Evolutionary conservation across 2,888 invertebrate species (phyloP), one percentile per base, ranked within the genome.

Genomic region (Drosophila falleni): DNA sequence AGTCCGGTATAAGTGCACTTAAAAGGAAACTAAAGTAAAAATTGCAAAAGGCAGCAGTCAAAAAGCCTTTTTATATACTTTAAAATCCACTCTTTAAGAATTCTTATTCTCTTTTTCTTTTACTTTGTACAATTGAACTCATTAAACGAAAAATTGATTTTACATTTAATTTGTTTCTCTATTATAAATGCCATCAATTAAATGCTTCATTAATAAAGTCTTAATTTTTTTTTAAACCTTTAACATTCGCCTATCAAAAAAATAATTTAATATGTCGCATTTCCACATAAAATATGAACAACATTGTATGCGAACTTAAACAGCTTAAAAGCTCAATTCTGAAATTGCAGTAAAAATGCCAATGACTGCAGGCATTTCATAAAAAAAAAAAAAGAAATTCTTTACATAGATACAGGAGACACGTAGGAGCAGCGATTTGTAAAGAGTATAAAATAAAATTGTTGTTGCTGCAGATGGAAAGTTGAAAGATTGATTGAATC

Each of bases 401-500:
- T 23, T 31, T 19, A 55, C n/a, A 29, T 31, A 42, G 33, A 33
- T 44, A 37, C 19, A 51, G 23, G 1, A 6, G 13, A 23, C 23
- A 23, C 13, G 44, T 19, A 19, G 15, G 5, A 19, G 19, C 19
- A 42, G 19, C 29, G 29, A 16, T 19, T 29, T 54, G 19, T 44
- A 29, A 11, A 16, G 39, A 26, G 26, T 41, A 53, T 29, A 11
- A 8, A 51, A 42, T 5, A n/a, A 29, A 55, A 46, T 55, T 47
- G 37, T 58, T 29, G 26, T 42, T 53, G 33, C 16, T 16, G 16
- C 39, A n/a, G 15, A 47, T 26, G 39, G 5, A 63, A 49, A 47
- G 47, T 58, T 59, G 47, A 55, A 63, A 46, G 37, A 55, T 68
- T 76, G 54, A 81, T 76, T 76, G 56, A 42, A 64, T 80, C 61